phyloP scores from a whole-genome alignment of 2,113 vertebrate genomes.

The Notothenia coriiceps region DNA sequence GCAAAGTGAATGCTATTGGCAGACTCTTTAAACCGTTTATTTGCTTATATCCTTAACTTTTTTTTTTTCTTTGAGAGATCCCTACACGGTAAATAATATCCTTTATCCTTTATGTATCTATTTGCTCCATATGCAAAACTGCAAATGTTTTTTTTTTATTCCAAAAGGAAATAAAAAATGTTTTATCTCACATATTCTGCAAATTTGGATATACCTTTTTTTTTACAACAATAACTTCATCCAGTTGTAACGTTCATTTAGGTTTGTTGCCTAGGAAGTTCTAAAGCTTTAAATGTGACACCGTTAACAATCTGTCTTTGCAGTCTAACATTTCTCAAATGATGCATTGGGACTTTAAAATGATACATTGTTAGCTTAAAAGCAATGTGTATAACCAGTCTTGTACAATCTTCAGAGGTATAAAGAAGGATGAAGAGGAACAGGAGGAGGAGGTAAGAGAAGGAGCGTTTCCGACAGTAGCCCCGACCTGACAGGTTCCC shows the following conservation, averaged over 20 bases:
- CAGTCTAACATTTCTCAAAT: conserved; percentile 8
- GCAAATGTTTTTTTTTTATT: neutral
- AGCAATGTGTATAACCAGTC: conserved; percentile 7
- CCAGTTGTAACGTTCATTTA: neutral
- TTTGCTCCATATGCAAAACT: neutral
- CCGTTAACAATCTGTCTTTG: neutral
- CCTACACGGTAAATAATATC: neutral
- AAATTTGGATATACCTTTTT: neutral
- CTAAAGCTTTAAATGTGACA: neutral
- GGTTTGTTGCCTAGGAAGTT: neutral
- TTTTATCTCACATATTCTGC: neutral
- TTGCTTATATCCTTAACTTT: neutral
- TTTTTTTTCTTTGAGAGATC: neutral
- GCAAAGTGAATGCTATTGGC: neutral
- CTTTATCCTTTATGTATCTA: neutral
- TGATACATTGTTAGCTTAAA: neutral
- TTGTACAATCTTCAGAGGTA: conserved; percentile 9
- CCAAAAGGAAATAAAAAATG: neutral
- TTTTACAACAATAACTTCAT: neutral
- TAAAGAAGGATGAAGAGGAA: conserved; percentile 31
- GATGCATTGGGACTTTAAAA: neutral
- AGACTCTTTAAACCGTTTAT: neutral
- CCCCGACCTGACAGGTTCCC: conserved; percentile 77
- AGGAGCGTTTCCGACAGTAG: conserved; percentile 79
- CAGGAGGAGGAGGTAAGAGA: conserved; percentile 52